A percentile compares a stretch with the other conserved stretches of the same genome.
These are phyloP conservation scores for Riptortus pedestris DNA, from an alignment of 1,140 invertebrate species.

Conservation along the genomic window DNA sequence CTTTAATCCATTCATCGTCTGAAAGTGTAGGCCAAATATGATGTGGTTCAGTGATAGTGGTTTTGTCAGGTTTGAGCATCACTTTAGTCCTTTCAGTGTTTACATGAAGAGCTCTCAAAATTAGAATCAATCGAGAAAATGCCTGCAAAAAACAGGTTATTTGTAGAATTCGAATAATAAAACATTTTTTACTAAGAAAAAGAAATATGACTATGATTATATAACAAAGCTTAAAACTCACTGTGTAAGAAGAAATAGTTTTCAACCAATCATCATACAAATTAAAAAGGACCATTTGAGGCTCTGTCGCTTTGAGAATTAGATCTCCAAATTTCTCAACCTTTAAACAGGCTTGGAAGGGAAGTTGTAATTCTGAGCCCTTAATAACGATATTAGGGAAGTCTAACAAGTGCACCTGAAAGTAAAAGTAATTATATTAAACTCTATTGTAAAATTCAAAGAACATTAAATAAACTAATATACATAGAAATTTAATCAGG, in stretches of 20 bases:
- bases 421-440: conserved; percentile 17
- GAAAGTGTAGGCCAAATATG: conserved; percentile 97
- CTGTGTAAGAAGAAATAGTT: conserved; percentile 86
- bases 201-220: not conserved
- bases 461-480: no score
- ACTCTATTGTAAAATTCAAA: not conserved
- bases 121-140: conserved; percentile 94
- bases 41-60: conserved; percentile 95
- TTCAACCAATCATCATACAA: conserved; percentile 99
- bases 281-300: conserved; percentile 99
- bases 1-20: conserved; percentile 99
- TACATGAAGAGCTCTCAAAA: conserved; percentile 91
- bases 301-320: conserved; percentile 97
- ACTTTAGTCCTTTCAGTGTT: conserved; percentile 97
- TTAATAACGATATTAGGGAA: conserved; percentile 99
- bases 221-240: conserved; percentile 34
- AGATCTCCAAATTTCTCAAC: conserved; percentile 99
- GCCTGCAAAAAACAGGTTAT: no score
- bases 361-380: conserved; percentile 91
- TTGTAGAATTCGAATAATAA: no score
- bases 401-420: conserved; percentile 84
- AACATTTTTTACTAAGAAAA: conserved; percentile 29
- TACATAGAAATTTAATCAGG: not conserved
- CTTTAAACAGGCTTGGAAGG: conserved; percentile 98
- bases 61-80: conserved; percentile 96